Conservation (phyloP, 1,140 invertebrate species). For the Pseudomyrmex gracilis region DNA sequence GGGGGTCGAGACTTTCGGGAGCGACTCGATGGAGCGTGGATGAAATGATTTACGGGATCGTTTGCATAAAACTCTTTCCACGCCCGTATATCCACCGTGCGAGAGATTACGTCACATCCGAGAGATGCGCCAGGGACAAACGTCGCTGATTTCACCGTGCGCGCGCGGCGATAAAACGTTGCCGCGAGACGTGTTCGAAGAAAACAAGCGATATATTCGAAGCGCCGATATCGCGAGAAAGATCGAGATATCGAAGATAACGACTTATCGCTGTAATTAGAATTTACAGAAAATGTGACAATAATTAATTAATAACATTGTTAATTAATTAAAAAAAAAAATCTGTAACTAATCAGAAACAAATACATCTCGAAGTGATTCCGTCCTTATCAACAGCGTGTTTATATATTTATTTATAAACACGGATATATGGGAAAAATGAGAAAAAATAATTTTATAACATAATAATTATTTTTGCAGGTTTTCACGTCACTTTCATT, state of each 20-base stretch:
- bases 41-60: conserved; percentile 56
- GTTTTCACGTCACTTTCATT: too few relatives aligned
- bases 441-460: too few relatives aligned
- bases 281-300: neutral
- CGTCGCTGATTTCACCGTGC: conserved; percentile 35
- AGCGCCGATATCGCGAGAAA: too few relatives aligned
- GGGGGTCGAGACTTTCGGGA: conserved; percentile 45
- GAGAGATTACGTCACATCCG: conserved; percentile 50
- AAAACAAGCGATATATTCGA: neutral
- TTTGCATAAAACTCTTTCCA: conserved; percentile 54
- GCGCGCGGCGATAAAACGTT: neutral
- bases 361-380: neutral
- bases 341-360: neutral
- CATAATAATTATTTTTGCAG: too few relatives aligned
- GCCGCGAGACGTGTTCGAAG: neutral
- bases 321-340: neutral
- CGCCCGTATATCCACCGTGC: conserved; percentile 29
- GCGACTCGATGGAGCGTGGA: conserved; percentile 51
- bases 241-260: conserved; percentile 3
- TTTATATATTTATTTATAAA: neutral
- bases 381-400: neutral
- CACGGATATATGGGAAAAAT: too few relatives aligned
- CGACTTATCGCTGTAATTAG: neutral
- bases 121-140: conserved; percentile 38
- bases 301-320: neutral